These are phyloP conservation scores for Gallinago undulata DNA, from an alignment of 2,113 vertebrate genomes.

Conservation along the genomic window DNA sequence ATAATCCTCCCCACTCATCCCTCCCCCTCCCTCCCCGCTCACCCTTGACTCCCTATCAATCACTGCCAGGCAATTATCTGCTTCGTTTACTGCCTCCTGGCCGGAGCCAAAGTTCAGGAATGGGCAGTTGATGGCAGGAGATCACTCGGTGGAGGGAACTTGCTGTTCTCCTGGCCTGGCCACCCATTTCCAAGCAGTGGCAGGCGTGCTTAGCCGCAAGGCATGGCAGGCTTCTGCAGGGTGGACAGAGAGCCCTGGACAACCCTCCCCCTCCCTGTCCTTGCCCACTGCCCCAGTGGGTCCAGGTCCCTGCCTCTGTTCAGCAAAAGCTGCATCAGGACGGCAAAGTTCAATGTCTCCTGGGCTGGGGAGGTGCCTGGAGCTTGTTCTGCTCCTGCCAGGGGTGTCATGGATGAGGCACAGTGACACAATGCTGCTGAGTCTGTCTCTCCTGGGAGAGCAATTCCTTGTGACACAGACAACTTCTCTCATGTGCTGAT, in stretches of 20 bases:
- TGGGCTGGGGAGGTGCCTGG: background rate
- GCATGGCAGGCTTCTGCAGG: background rate
- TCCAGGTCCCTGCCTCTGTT: background rate
- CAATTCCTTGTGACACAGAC: background rate
- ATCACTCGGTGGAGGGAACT: background rate
- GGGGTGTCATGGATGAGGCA: background rate
- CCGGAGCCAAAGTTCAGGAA: slow-evolving; percentile 25
- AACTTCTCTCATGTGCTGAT: background rate
- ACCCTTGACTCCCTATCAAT: slow-evolving; percentile 39
- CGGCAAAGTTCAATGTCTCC: accelerated
- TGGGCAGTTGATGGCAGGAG: background rate
- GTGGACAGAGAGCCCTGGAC: background rate
- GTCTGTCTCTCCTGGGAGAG: background rate
- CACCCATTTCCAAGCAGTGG: background rate
- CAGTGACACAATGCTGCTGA: accelerated
- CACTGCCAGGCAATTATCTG: slow-evolving; percentile 59
- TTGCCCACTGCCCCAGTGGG: background rate
- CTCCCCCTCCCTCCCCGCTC: background rate
- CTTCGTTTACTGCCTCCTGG: slow-evolving; percentile 5
- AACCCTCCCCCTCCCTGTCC: accelerated
- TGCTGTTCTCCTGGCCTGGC: background rate
- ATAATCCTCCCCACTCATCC: background rate
- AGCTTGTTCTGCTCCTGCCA: background rate
- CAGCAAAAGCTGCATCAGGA: background rate
- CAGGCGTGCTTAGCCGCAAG: background rate